phyloP scores from a whole-genome alignment of 2,113 vertebrate genomes.

The Nerophis lumbriciformis region DNA sequence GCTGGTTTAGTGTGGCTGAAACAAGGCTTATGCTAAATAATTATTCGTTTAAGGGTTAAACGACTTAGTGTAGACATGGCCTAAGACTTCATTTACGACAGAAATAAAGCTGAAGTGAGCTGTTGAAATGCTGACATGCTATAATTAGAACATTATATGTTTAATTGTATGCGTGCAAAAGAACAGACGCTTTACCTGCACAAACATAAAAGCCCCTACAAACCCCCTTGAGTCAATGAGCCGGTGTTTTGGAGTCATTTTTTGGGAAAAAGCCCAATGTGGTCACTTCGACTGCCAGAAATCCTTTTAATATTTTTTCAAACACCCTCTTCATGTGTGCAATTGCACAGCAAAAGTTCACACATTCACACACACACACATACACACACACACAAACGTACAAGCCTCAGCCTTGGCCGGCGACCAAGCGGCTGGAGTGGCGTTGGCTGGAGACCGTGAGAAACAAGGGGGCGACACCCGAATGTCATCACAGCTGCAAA shows the following conservation, averaged over 20 bases:
- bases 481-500: constrained; percentile 92
- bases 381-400: too few relatives aligned
- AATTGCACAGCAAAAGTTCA: constrained; percentile 66
- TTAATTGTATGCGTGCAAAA: constrained; percentile 12
- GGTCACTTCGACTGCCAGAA: constrained; percentile 58
- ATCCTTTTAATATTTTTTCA: constrained; percentile 48
- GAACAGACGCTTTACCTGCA: constrained; percentile 4
- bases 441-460: constrained; percentile 85
- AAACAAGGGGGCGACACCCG: constrained; percentile 85
- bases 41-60: too few relatives aligned
- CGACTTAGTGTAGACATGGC: too few relatives aligned
- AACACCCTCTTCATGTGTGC: constrained; percentile 63
- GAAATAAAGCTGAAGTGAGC: too few relatives aligned
- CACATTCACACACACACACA: too few relatives aligned
- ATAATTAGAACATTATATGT: not conserved
- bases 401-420: constrained; percentile 73
- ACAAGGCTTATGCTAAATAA: too few relatives aligned
- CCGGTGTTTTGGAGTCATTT: constrained; percentile 14
- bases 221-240: constrained; percentile 23
- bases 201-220: constrained; percentile 7
- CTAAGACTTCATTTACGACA: too few relatives aligned
- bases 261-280: constrained; percentile 31
- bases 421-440: constrained; percentile 68
- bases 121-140: not conserved
- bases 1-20: too few relatives aligned